phyloP scores from a whole-genome alignment of 2,888 invertebrate genomes.

The Sthenelais limicola region DNA sequence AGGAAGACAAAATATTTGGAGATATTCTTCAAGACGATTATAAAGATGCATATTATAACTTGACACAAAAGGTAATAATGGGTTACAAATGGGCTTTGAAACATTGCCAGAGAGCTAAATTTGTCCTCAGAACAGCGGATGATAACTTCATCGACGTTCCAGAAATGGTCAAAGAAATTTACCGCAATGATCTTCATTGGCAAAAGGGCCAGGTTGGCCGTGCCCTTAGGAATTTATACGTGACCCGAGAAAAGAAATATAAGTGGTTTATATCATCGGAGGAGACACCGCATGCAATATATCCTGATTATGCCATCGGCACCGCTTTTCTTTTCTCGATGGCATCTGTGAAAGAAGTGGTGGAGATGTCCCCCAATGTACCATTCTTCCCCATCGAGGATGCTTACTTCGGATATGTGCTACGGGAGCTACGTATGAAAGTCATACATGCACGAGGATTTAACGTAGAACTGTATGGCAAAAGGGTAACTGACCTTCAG shows the following conservation, averaged over 20 bases:
- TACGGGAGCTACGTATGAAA: too few species aligned
- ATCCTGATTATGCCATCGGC: not conserved
- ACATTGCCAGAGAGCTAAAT: not conserved
- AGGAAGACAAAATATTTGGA: not conserved
- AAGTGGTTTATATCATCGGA: not conserved
- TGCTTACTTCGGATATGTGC: not conserved
- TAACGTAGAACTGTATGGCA: too few species aligned
- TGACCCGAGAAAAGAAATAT: not conserved
- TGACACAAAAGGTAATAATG: not conserved
- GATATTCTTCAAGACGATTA: conserved; percentile 2
- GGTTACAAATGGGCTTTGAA: conserved; percentile 1
- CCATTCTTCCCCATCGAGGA: not conserved
- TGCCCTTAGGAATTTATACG: not conserved
- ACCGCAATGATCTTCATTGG: not conserved
- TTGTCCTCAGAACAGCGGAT: not conserved
- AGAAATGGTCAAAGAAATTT: not conserved
- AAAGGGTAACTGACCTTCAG: too few species aligned
- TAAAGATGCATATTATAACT: not conserved
- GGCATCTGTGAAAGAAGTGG: not conserved
- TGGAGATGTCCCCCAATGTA: not conserved
- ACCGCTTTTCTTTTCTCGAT: not conserved
- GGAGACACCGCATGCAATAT: not conserved
- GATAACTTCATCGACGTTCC: not conserved
- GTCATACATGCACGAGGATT: too few species aligned
- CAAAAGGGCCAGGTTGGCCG: not conserved